phyloP scores from a whole-genome alignment of 53 echinoderm and acorn worm species.

The Luidia sarsii region DNA sequence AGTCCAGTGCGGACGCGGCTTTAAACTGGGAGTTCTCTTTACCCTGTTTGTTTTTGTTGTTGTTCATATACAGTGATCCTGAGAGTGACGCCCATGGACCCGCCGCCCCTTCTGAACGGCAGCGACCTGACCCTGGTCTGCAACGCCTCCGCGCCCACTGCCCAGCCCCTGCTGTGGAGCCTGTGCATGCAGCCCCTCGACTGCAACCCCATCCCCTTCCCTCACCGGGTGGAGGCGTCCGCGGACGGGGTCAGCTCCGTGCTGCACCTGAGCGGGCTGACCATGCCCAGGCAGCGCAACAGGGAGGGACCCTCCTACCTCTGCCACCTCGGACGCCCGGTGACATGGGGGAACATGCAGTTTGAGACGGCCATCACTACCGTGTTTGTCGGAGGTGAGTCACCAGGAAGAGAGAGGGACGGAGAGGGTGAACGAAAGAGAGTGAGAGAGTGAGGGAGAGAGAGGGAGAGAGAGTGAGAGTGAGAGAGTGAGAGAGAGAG shows the following conservation, averaged over 20 bases:
- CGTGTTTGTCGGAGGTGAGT: slow-evolving; percentile 18
- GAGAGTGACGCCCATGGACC: neutral
- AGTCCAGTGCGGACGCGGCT: too few species aligned
- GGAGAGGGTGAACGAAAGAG: too few species aligned
- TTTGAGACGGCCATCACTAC: neutral
- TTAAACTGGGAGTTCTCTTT: too few species aligned
- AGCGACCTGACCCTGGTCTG: slow-evolving; percentile 11
- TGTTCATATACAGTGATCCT: too few species aligned
- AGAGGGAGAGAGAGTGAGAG: too few species aligned
- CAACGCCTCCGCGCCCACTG: neutral
- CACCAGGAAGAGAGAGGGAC: too few species aligned
- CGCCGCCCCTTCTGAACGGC: neutral
- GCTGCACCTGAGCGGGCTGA: neutral
- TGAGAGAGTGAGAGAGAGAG: too few species aligned
- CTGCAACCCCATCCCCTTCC: neutral
- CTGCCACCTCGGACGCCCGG: neutral
- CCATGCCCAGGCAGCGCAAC: neutral
- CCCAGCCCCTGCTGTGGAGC: neutral
- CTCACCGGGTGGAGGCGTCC: neutral
- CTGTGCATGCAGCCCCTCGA: neutral
- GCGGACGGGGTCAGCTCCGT: neutral
- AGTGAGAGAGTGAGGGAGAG: too few species aligned
- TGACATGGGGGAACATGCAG: too few species aligned
- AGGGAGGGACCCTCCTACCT: neutral
- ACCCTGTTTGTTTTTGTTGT: neutral